A percentile compares a stretch with the other conserved stretches of the same genome.
These are phyloP conservation scores for Lepidochitona cinerea DNA, from an alignment of 2,888 invertebrate species.

Conservation along the genomic window DNA sequence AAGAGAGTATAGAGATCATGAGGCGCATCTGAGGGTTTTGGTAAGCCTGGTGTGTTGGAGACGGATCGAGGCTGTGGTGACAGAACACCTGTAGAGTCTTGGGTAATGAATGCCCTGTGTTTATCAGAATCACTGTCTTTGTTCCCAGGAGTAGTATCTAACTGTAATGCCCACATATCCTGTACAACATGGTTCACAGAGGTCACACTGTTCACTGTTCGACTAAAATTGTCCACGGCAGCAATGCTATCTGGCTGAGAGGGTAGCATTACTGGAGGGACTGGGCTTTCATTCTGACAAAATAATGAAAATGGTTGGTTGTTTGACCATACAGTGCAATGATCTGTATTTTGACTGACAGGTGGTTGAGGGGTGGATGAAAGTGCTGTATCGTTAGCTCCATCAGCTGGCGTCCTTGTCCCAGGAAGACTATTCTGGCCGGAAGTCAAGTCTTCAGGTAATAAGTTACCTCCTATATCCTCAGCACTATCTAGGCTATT, in stretches of 20 bases:
- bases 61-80: not conserved
- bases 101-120: not conserved
- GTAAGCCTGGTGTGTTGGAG: not conserved
- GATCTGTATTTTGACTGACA: not conserved
- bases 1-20: constrained; percentile 64
- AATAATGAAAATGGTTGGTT: not conserved
- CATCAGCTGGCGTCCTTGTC: not conserved
- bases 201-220: not conserved
- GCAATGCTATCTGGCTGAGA: too few species aligned
- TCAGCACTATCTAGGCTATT: constrained; percentile 60
- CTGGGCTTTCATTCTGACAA: too few species aligned
- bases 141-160: not conserved
- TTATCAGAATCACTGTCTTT: not conserved
- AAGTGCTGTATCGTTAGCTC: not conserved
- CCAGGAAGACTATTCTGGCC: not conserved
- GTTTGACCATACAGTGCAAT: not conserved
- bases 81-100: too few species aligned
- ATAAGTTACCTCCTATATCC: not conserved
- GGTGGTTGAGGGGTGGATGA: not conserved
- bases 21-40: constrained; percentile 19
- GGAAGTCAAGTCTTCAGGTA: not conserved
- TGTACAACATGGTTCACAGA: not conserved
- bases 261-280: not conserved
- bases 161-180: not conserved
- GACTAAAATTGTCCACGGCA: not conserved